These are phyloP conservation scores for Drosophila nigricruria DNA, from an alignment of 2,888 invertebrate genomes.

Conservation along the genomic window DNA sequence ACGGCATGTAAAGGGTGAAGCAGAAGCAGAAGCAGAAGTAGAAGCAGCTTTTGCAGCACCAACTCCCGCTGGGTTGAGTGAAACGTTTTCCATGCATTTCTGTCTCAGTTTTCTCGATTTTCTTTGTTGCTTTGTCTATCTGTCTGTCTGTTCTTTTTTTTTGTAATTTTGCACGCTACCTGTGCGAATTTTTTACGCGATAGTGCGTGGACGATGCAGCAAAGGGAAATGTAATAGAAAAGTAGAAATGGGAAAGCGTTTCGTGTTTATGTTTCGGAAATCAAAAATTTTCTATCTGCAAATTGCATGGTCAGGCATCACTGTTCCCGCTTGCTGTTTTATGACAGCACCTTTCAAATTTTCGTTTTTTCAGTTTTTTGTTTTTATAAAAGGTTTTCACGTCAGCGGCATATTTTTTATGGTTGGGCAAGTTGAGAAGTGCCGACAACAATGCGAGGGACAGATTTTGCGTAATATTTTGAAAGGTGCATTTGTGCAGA, in stretches of 20 bases:
- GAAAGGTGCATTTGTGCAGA: constrained; percentile 78
- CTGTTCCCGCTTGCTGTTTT: constrained; percentile 73
- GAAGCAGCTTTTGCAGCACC: constrained; percentile 43
- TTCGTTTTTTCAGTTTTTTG: constrained; percentile 39
- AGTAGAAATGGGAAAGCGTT: constrained; percentile 39
- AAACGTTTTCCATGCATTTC: constrained; percentile 42
- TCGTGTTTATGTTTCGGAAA: constrained; percentile 80
- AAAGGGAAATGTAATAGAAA: constrained; percentile 17
- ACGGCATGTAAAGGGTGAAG: constrained; percentile 74
- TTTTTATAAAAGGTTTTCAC: constrained; percentile 62
- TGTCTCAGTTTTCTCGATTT: constrained; percentile 30
- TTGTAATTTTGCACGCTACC: constrained; percentile 80
- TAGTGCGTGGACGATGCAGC: constrained; percentile 55
- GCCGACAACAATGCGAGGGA: constrained; percentile 51
- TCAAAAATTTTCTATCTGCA: constrained; percentile 79
- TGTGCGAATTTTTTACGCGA: constrained; percentile 79
- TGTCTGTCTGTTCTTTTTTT: constrained; percentile 67
- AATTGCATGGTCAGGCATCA: constrained; percentile 68
- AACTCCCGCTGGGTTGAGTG: constrained; percentile 60
- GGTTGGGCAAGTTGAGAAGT: constrained; percentile 67
- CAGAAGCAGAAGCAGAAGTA: constrained; percentile 26
- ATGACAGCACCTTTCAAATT: constrained; percentile 59
- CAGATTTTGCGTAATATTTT: constrained; percentile 74
- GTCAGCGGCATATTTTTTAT: constrained; percentile 73
- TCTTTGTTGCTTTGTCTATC: constrained; percentile 24